These are phyloP conservation scores for Scolopax bukidnonensis DNA, from an alignment of 2,797 vertebrate species.

Conservation along the genomic window DNA sequence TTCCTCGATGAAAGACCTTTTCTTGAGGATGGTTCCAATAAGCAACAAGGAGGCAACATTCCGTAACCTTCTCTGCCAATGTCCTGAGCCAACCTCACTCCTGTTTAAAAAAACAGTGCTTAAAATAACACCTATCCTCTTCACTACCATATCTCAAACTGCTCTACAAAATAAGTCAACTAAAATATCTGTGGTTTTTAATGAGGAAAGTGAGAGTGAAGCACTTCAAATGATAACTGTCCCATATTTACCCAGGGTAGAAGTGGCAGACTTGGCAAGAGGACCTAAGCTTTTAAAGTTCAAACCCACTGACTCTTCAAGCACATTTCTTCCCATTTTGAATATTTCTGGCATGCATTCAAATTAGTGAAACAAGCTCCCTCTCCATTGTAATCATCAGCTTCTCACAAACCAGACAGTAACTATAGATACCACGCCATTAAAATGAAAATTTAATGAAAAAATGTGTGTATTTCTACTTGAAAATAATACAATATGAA, in stretches of 20 bases:
- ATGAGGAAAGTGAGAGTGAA: not conserved
- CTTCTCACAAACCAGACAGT: not conserved
- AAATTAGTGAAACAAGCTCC: not conserved
- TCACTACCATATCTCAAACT: not conserved
- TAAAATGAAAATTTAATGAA: not conserved
- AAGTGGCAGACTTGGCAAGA: constrained; percentile 54
- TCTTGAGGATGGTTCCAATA: not conserved
- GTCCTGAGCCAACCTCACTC: not conserved
- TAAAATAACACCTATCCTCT: constrained; percentile 31
- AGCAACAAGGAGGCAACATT: not conserved
- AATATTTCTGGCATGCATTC: not conserved
- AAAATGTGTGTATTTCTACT: not conserved
- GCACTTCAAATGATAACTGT: not conserved
- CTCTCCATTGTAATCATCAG: not conserved
- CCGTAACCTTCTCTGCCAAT: not conserved
- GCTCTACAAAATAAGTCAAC: not conserved
- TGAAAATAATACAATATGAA: not conserved
- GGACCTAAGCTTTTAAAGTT: not conserved
- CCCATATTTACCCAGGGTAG: not conserved
- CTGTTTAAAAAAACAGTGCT: not conserved
- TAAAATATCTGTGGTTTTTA: not conserved
- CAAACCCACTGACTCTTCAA: constrained; percentile 29
- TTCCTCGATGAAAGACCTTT: not conserved
- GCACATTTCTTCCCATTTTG: not conserved
- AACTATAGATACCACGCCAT: not conserved